Percentiles rank a stretch among this genome's conserved stretches.
Evolutionary conservation across 2,797 vertebrate species (phyloP).

Genomic region (Chiroxiphia lanceolata): DNA sequence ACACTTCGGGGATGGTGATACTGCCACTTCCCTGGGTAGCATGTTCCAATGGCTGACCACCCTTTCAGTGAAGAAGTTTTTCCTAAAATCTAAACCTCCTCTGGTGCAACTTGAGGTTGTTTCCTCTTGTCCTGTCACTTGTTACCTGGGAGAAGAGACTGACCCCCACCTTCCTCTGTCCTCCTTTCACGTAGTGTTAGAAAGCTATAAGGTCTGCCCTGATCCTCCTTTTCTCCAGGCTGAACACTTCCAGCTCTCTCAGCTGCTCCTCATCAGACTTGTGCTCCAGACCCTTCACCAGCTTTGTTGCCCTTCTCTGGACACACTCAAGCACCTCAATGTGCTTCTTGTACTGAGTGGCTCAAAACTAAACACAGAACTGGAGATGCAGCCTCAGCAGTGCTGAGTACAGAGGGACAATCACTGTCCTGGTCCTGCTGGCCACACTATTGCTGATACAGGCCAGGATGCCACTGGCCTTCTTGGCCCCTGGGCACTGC

Average conservation of each 20-base stretch:
- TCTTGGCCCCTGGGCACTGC: background rate
- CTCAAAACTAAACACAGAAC: accelerated
- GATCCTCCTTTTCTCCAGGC: background rate
- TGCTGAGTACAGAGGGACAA: accelerated
- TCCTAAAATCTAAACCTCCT: background rate
- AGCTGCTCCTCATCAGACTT: background rate
- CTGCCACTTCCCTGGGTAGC: background rate
- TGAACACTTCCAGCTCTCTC: accelerated
- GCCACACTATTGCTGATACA: background rate
- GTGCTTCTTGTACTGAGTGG: accelerated
- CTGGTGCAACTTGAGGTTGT: background rate
- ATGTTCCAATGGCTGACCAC: background rate
- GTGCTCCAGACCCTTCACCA: background rate
- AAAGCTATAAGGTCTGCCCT: background rate
- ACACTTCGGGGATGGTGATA: background rate
- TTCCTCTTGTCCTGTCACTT: background rate
- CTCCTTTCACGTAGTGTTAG: background rate
- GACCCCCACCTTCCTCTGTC: background rate
- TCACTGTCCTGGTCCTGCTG: background rate
- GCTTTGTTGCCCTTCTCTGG: background rate
- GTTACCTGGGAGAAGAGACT: background rate
- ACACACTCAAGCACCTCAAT: background rate
- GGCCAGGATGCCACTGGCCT: background rate
- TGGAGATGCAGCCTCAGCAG: background rate
- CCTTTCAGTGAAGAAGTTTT: background rate